Base-by-base conservation (phyloP, 2,888 invertebrate genomes). In the Nipponacmea schrenckii region DNA sequence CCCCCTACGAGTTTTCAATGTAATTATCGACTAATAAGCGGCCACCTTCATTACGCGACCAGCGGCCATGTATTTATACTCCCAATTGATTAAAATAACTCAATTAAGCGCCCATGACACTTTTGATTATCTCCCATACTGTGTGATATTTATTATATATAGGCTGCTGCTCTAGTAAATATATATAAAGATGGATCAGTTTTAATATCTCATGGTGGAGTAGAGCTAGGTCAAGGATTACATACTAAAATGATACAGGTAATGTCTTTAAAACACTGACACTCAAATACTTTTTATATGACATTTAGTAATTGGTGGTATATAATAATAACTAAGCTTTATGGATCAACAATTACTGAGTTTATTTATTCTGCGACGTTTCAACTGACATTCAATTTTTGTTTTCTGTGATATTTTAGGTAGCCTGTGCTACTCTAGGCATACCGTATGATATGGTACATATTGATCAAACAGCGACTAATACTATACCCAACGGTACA, bases 161-260 rank as follows among this genome's bases (percentile, higher is more conserved):
- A 85, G 84, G 84, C 80, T 4, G 81, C 80, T n/a, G 86, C 86
- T 0, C 62, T 86, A 46, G 82, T 86, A 4, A 81, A 83, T 69
- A 79, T 86, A n/a, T 85, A 85, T 75, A 76, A 56, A 62, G 86
- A 86, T 75, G 86, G 96, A 0, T 79, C 81, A 7, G 84, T 86
- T 39, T 71, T 85, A n/a, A 20, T 86, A 0, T 76, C 84, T 12
- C 85, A 85, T 68, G 84, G 84, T 27, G 86, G 85, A 0, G 76
- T 81, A 15, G 86, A 86, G 75, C 85, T 86, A 84, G 85, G 85
- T 5, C 85, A 86, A 71, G 85, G 85, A 4, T 76, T 86, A 3
- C 81, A 86, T 74, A 83, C 83, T 8, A 85, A 85, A 75, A 79
- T 84, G 77, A 79, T 82, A 44, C 84, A 84, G 80, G 84, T 83